Base-by-base conservation (phyloP, 2,888 invertebrate species). In the Tetheella fluctuosa region DNA sequence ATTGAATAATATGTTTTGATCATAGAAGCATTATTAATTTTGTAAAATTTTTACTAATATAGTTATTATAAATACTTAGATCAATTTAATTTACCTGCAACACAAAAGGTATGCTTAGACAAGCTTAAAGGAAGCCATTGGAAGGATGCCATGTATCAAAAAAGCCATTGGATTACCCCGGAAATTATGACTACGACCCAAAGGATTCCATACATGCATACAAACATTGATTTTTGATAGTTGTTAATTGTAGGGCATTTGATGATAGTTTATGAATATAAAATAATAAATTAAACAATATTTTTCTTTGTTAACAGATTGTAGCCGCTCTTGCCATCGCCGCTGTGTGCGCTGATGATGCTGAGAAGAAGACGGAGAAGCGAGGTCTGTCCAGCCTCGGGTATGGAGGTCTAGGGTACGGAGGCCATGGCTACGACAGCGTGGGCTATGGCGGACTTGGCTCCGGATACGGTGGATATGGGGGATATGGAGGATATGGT, bases 351-450 rank as follows among this genome's bases (percentile, higher is more conserved):
- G 93, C 92, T 58, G 91, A 91, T 58, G 91, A 89, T 48, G 89
- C 83, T 52, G 48, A 48, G 20, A 93, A 93, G 83, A 92, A 92
- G 80, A 89, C 90, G 59, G 91, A 93, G 70, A 93, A 93, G 76
- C 87, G 93, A 52, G 93, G 91, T 69, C 84, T 94, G 57, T 81
- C 89, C 61, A 79, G 86, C 64, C 86, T 93, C 59, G 91, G 93
- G 10, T 89, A 91, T 68, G 90, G 88, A 59, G 85, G 87, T 37
- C 76, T 83, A 60, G 89, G 91, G 69, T 88, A 88, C 79, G 78
- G 80, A 42, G 89, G 91, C 69, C 64, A 74, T 2, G 82, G 81
- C 25, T 79, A 80, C 65, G 71, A 73, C 5, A 70, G 82, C 73
- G 76, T 76, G 0, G 80, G 80, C 12, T 76, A 77, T 60, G 74